Evolutionary conservation across 92 coral and sea anemone genomes (phyloP).

Genomic region (Pocillopora meandrina): DNA sequence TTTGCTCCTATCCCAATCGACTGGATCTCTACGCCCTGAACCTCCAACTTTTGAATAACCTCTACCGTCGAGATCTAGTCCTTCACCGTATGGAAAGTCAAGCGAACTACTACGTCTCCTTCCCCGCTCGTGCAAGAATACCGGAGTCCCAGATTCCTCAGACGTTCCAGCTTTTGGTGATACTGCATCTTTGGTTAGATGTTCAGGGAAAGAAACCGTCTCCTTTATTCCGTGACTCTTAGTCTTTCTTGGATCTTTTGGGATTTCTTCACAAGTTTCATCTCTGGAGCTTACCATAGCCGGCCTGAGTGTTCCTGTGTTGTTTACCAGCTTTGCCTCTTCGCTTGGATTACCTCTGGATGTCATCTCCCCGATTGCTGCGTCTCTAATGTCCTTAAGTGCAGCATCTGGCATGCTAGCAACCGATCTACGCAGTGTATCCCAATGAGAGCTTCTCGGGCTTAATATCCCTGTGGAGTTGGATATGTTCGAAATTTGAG

Average conservation of each 20-base stretch:
- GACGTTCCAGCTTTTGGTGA: neutral
- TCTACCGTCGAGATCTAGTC: neutral
- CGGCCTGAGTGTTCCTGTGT: constrained; percentile 21
- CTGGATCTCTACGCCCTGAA: neutral
- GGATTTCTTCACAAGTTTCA: constrained; percentile 3
- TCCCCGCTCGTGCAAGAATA: neutral
- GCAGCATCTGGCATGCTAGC: constrained; percentile 39
- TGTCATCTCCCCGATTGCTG: constrained; percentile 37
- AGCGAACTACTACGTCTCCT: neutral
- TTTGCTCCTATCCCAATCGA: constrained; percentile 8
- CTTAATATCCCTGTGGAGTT: constrained; percentile 2
- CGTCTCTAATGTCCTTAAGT: constrained; percentile 23
- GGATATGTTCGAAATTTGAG: neutral
- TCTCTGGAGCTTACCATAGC: constrained; percentile 34
- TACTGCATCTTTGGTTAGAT: neutral
- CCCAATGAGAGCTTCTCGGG: constrained; percentile 23
- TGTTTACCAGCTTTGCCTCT: neutral
- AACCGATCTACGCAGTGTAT: constrained; percentile 25
- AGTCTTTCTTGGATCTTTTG: neutral
- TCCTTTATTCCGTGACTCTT: neutral
- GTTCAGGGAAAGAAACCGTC: constrained; percentile 14
- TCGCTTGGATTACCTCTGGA: constrained; percentile 9
- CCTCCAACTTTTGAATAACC: neutral
- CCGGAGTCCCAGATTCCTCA: neutral
- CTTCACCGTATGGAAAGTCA: neutral